Evolutionary conservation across 2,888 invertebrate genomes (phyloP), one percentile per base, ranked within the genome.

Genomic region (Drosophila lacicola): DNA sequence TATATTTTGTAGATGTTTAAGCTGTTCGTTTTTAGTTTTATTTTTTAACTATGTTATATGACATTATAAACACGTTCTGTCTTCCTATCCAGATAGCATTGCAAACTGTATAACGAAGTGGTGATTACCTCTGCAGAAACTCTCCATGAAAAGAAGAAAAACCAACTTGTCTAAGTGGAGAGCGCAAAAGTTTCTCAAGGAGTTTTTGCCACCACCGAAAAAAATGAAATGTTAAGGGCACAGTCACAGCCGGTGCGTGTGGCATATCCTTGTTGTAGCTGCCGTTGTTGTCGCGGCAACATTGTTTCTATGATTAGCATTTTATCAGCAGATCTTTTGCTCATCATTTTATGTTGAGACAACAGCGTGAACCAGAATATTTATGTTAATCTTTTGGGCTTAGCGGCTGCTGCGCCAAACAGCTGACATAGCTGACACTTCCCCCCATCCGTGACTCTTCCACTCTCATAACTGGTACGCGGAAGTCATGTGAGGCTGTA

Each of bases 251-350:
- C 77, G 75, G 72, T 72, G 75, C 68, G 57, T 61, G 68, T 45
- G 61, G 72, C 63, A 72, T 42, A 45, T 74, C 45, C 60, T 51
- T 66, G 67, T 68, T 39, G 70, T 50, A 49, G 46, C 53, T 42
- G 55, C 55, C 36, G 60, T 41, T 61, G 61, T 53, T 69, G 75
- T 66, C 50, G 53, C 74, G 55, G 33, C 63, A 78, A 85, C 81
- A 82, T 82, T 87, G 87, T 87, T 75, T 72, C 60, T 71, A 73
- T 86, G 86, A 86, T 88, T 88, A 86, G 87, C 88, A 86, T 86
- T 88, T 86, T 88, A 86, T 88, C 88, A 84, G 70, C 49, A 71
- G 68, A 82, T 82, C 79, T 76, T 78, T 77, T 60, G 74, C 74
- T 73, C 81, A 78, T 80, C 82, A 70, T 74, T 69, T 68, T 79